These are phyloP conservation scores for Riptortus pedestris DNA, from an alignment of 1,140 invertebrate genomes.

Conservation along the genomic window DNA sequence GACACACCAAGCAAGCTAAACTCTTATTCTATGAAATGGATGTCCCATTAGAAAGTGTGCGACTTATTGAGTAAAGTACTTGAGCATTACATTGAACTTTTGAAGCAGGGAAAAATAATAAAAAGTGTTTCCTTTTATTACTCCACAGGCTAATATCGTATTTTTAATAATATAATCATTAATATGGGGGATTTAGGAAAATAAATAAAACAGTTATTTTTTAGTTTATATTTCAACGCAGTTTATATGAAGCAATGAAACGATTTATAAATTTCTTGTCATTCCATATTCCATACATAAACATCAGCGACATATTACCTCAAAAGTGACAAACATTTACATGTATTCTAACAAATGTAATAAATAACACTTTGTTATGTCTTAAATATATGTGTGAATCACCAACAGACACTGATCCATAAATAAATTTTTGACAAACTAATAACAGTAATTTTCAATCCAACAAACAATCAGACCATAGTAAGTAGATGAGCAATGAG, in stretches of 20 bases:
- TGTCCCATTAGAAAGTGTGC: too few relatives aligned
- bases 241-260: slow-evolving; percentile 25
- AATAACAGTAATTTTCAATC: slow-evolving; percentile 1
- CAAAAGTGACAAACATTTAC: slow-evolving; percentile 16
- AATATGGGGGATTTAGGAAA: too few relatives aligned
- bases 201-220: slow-evolving; percentile 1
- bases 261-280: slow-evolving; percentile 26
- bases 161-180: too few relatives aligned
- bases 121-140: too few relatives aligned
- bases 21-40: too few relatives aligned
- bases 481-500: background rate
- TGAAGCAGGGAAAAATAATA: too few relatives aligned
- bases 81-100: too few relatives aligned
- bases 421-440: background rate
- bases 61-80: too few relatives aligned
- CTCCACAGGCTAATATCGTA: too few relatives aligned
- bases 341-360: slow-evolving; percentile 16
- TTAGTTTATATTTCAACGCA: slow-evolving; percentile 24
- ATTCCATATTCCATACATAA: slow-evolving; percentile 22
- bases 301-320: slow-evolving; percentile 26
- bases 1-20: too few relatives aligned
- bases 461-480: slow-evolving; percentile 8
- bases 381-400: slow-evolving; percentile 8
- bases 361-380: slow-evolving; percentile 19
- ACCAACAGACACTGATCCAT: slow-evolving; percentile 8